These are phyloP conservation scores for Edolisoma coerulescens DNA, from an alignment of 2,113 vertebrate species.

Conservation along the genomic window DNA sequence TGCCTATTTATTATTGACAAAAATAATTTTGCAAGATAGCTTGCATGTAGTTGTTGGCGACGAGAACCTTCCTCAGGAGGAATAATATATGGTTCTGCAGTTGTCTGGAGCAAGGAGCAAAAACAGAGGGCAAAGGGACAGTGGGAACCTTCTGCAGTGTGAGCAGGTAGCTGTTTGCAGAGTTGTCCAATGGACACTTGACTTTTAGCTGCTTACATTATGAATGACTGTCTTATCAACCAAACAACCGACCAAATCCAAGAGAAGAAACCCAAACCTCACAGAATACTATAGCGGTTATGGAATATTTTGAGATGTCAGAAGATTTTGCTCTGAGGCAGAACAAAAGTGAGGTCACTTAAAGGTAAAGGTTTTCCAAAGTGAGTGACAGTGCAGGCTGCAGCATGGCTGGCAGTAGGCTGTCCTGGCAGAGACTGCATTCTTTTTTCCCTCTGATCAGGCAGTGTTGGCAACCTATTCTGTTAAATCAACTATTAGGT, in stretches of 20 bases:
- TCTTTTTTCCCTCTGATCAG: not conserved
- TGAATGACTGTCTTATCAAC: not conserved
- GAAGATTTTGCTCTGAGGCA: not conserved
- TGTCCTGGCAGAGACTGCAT: not conserved
- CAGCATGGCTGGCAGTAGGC: not conserved
- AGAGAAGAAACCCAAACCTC: not conserved
- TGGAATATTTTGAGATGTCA: not conserved
- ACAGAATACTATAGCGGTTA: not conserved
- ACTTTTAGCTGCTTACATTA: not conserved
- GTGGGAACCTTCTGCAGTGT: not conserved
- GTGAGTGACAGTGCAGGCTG: not conserved
- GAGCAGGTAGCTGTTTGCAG: not conserved
- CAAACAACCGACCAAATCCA: not conserved
- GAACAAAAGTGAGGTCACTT: not conserved
- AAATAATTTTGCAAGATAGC: not conserved
- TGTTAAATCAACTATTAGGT: not conserved
- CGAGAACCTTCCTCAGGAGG: not conserved
- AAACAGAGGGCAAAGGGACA: not conserved
- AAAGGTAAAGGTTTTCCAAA: not conserved
- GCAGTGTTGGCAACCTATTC: not conserved
- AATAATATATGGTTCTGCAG: not conserved
- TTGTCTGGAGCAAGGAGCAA: not conserved
- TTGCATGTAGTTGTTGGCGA: not conserved
- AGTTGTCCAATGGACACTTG: not conserved
- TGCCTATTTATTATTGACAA: not conserved